A percentile compares a stretch with the other conserved stretches of the same genome.
Evolutionary conservation across 1,140 invertebrate species (phyloP).

Genomic region (Bombus haemorrhoidalis): DNA sequence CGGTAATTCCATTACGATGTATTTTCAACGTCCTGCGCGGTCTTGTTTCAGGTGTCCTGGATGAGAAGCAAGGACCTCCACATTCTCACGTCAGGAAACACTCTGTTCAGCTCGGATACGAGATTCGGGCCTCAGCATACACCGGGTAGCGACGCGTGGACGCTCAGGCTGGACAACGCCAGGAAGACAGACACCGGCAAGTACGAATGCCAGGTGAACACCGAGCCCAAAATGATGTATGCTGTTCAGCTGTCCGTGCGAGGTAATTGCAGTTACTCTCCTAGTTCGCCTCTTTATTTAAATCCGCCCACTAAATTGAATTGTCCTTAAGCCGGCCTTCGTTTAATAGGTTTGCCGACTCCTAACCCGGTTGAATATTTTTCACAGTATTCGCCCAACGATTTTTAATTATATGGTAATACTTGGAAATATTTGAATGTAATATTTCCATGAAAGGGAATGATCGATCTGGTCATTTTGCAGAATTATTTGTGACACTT

Average conservation of each 20-base stretch:
- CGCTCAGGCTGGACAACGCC: constrained; percentile 87
- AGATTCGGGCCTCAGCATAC: constrained; percentile 85
- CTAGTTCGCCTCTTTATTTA: constrained; percentile 26
- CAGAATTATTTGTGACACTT: not conserved
- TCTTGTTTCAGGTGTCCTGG: constrained; percentile 89
- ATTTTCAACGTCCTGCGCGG: not conserved
- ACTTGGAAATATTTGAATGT: not conserved
- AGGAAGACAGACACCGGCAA: constrained; percentile 86
- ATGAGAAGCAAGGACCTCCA: constrained; percentile 88
- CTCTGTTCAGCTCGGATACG: constrained; percentile 88
- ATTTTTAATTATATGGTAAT: constrained; percentile 22
- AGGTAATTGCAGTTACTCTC: constrained; percentile 80
- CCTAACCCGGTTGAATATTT: not conserved
- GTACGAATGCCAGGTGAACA: constrained; percentile 92
- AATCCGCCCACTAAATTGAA: constrained; percentile 32
- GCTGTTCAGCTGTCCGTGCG: constrained; percentile 86
- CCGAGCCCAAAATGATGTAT: constrained; percentile 90
- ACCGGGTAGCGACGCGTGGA: constrained; percentile 85
- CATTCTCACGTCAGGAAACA: constrained; percentile 87
- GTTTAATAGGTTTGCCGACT: constrained; percentile 28
- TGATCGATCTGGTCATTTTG: not conserved
- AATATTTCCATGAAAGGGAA: not conserved
- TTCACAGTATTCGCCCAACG: not conserved
- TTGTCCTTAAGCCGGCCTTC: constrained; percentile 17
- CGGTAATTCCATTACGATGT: constrained; percentile 18